Evolutionary conservation across 2,113 vertebrate genomes (phyloP).

Genomic region (Ceyx cyanopectus): DNA sequence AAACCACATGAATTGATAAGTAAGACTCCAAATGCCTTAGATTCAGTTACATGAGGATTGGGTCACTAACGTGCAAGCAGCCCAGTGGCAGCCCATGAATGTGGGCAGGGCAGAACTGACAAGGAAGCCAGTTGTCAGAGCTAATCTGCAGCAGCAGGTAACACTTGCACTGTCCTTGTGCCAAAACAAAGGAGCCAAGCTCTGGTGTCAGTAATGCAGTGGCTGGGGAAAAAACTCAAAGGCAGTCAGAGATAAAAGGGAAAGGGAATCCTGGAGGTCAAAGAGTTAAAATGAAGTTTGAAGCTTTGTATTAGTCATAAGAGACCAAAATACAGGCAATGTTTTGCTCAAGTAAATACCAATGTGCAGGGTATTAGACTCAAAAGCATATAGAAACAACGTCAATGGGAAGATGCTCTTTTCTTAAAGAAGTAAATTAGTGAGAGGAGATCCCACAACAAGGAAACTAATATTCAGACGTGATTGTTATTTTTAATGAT

Average conservation of each 20-base stretch:
- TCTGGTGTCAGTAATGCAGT: neutral
- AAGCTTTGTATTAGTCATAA: neutral
- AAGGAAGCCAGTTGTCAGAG: neutral
- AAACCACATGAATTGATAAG: neutral
- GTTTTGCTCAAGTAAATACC: conserved; percentile 2
- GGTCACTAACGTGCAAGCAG: neutral
- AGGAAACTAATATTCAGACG: neutral
- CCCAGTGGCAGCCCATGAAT: neutral
- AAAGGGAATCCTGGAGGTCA: neutral
- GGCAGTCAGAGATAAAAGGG: neutral
- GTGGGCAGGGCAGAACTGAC: neutral
- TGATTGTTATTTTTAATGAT: neutral
- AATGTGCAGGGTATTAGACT: neutral
- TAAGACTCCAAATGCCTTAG: neutral
- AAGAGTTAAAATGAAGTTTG: neutral
- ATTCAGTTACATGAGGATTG: neutral
- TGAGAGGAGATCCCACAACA: neutral
- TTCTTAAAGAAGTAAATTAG: neutral
- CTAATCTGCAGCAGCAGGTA: neutral
- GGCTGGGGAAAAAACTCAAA: neutral
- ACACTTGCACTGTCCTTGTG: neutral
- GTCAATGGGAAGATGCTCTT: neutral
- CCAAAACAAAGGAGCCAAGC: neutral
- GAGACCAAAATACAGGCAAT: neutral
- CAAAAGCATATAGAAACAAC: neutral